Conservation (phyloP, 2,113 vertebrate genomes). For the Microtus montanus region DNA sequence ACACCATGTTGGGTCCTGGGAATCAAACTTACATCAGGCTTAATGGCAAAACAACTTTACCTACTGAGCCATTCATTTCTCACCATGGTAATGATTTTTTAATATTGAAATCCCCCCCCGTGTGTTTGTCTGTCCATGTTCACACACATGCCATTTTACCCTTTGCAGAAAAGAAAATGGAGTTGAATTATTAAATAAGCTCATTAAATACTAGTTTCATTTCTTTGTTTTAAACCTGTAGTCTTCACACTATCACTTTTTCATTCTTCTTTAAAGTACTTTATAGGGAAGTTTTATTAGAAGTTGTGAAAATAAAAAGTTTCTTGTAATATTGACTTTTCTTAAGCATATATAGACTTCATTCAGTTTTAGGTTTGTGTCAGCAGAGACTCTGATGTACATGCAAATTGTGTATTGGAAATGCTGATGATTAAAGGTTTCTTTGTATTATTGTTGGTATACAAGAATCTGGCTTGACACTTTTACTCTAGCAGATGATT, state of each 20-base stretch:
- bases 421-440: background rate
- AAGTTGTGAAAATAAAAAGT: background rate
- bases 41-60: background rate
- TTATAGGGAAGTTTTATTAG: background rate
- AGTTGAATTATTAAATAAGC: background rate
- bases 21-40: background rate
- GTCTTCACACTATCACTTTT: background rate
- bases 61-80: background rate
- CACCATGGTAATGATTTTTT: background rate
- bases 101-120: background rate
- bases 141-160: background rate
- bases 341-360: background rate
- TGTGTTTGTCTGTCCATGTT: background rate
- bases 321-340: constrained; percentile 1
- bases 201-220: background rate
- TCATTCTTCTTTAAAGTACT: background rate
- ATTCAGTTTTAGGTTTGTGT: background rate
- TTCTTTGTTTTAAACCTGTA: background rate
- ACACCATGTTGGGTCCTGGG: background rate
- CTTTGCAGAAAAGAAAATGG: background rate
- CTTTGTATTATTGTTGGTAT: background rate
- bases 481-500: background rate
- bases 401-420: background rate
- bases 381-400: background rate
- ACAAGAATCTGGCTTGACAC: background rate